Evolutionary conservation across 2,113 vertebrate species (phyloP), one percentile per base, ranked within the genome.

Genomic region (Dromaius novaehollandiae): DNA sequence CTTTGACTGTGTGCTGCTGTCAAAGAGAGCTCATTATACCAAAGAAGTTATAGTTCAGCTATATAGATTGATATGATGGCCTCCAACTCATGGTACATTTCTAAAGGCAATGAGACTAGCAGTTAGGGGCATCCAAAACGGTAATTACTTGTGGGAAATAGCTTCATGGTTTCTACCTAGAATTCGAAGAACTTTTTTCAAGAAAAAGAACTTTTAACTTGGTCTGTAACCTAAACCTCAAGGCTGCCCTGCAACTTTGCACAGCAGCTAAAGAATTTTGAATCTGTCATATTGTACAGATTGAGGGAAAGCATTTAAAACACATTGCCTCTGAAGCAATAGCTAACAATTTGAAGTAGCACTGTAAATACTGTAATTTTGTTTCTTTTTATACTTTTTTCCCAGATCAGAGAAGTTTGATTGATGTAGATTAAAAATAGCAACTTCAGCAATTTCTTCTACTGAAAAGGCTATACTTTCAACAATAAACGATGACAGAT

Each of bases 11-110:
- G 24, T 46, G 65, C 2, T 0, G 78, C 77, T 97, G 84, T 93
- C 89, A 91, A 71, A 90, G 86, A 91, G 73, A 95, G n/a, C 79
- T 96, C 88, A 76, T 96, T 96, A 97, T 90, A 86, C 58, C 38
- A 69, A 85, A 87, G 66, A 93, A 82, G 64, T 96, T 97, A 55
- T 88, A 76, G 82, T 91, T 96, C 94, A 90, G 6, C 56, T 94
- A 28, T 63, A 21, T 63, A 78, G 86, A 82, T 55, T 95, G 60
- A 82, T 95, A 93, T 58, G 91, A 91, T 94, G 69, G 84, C 53
- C 89, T 95, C 40, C 82, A 92, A 84, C 86, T 88, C 82, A 56
- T 69, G 58, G 60, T 71, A 11, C 68, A 51, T 87, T 76, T 91
- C 36, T 86, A 53, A 92, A 95, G 93, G 92, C 74, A 77, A 40